phyloP scores from a whole-genome alignment of 2,888 invertebrate species.

The Sesia bembeciformis region DNA sequence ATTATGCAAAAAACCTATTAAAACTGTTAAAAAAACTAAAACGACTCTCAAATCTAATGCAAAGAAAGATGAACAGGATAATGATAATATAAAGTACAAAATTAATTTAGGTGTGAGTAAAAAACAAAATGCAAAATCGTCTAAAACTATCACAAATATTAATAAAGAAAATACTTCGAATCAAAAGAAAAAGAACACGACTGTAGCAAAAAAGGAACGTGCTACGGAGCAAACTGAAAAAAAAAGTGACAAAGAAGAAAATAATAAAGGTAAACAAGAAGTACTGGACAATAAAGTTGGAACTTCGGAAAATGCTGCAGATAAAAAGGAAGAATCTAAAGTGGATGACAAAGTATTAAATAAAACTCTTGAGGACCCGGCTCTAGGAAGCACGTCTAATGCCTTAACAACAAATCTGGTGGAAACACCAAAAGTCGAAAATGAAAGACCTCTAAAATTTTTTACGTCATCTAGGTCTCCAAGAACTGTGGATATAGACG shows the following conservation, averaged over 20 bases:
- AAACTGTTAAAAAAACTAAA: not conserved
- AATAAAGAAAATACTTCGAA: conserved; percentile 34
- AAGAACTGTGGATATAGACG: conserved; percentile 60
- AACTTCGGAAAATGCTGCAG: conserved; percentile 2
- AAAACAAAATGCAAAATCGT: conserved; percentile 32
- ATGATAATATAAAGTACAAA: conserved; percentile 55
- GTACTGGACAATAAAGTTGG: conserved; percentile 12
- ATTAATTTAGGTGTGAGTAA: conserved; percentile 45
- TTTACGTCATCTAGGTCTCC: conserved; percentile 60
- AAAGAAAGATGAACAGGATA: conserved; percentile 28
- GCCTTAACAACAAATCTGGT: conserved; percentile 14
- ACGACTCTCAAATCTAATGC: conserved; percentile 17
- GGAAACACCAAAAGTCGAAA: conserved; percentile 49
- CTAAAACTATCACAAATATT: conserved; percentile 38
- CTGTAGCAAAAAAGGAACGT: conserved; percentile 9
- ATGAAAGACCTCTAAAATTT: conserved; percentile 61
- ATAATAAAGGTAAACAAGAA: conserved; percentile 10
- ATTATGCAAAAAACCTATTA: conserved; percentile 27
- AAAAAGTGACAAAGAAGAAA: conserved; percentile 10
- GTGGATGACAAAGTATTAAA: conserved; percentile 8
- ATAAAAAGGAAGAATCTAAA: conserved; percentile 10
- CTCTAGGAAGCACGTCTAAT: conserved; percentile 12
- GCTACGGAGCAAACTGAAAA: conserved; percentile 14
- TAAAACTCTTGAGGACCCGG: conserved; percentile 2
- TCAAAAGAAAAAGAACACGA: conserved; percentile 34